These are phyloP conservation scores for Lordiphosa clarofinis DNA, from an alignment of 1,140 invertebrate species.

Conservation along the genomic window DNA sequence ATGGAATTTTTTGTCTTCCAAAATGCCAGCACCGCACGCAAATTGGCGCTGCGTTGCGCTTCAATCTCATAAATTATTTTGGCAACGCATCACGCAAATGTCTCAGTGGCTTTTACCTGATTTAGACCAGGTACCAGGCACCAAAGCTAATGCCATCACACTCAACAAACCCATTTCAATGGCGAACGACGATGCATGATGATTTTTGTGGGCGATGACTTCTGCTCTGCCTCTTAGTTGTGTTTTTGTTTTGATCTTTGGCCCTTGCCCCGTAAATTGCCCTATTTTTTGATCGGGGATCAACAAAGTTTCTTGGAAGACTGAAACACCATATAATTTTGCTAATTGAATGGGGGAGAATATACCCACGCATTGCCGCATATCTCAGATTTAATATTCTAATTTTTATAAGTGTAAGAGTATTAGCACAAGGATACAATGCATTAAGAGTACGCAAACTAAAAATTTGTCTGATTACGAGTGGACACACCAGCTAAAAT, in stretches of 20 bases:
- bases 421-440: background rate
- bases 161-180: conserved; percentile 54
- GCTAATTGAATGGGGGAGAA: conserved; percentile 77
- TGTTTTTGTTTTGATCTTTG: conserved; percentile 71
- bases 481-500: too few species aligned
- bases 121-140: conserved; percentile 42
- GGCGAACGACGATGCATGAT: conserved; percentile 36
- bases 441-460: background rate
- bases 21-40: conserved; percentile 58
- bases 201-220: conserved; percentile 77
- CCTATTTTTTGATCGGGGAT: conserved; percentile 61
- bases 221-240: conserved; percentile 57
- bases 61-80: conserved; percentile 78
- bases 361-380: conserved; percentile 50
- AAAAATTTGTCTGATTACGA: too few species aligned
- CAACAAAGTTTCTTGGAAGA: conserved; percentile 64
- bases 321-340: conserved; percentile 72
- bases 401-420: conserved; percentile 2
- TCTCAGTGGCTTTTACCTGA: conserved; percentile 65
- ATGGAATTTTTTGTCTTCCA: conserved; percentile 35
- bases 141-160: conserved; percentile 64
- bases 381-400: conserved; percentile 18
- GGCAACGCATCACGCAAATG: conserved; percentile 76
- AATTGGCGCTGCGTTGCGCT: conserved; percentile 72
- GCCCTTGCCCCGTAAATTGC: conserved; percentile 65